These are phyloP conservation scores for Amblyjoppa fuscipennis DNA, from an alignment of 2,888 invertebrate genomes.

Conservation along the genomic window DNA sequence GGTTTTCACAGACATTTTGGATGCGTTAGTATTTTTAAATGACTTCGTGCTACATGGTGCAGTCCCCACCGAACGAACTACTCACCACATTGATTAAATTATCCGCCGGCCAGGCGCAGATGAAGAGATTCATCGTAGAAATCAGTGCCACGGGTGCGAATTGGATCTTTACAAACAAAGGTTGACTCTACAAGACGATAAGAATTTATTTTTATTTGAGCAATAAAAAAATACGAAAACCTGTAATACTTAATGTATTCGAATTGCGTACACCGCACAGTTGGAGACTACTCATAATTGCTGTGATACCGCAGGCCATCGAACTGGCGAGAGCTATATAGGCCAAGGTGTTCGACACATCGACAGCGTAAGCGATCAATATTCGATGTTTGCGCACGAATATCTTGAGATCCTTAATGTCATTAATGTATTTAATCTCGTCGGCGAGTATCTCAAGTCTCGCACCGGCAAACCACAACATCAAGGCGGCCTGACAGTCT, in stretches of 20 bases:
- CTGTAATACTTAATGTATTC: too few species aligned
- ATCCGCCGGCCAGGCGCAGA: conserved; percentile 65
- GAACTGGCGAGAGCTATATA: conserved; percentile 54
- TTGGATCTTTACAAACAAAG: conserved; percentile 49
- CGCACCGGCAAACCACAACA: conserved; percentile 71
- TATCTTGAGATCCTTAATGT: not conserved
- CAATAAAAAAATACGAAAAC: too few species aligned
- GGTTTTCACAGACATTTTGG: too few species aligned
- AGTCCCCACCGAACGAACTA: not conserved
- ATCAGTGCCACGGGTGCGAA: conserved; percentile 46
- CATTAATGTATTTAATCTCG: conserved; percentile 18
- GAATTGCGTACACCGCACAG: conserved; percentile 60
- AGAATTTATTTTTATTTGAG: too few species aligned
- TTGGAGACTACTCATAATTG: conserved; percentile 69
- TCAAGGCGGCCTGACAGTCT: conserved; percentile 69
- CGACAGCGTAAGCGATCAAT: conserved; percentile 53
- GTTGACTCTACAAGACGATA: conserved; percentile 39
- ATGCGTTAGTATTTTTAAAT: too few species aligned
- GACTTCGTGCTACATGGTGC: too few species aligned
- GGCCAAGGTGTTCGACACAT: conserved; percentile 59
- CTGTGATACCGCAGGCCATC: conserved; percentile 44
- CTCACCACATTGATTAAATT: conserved; percentile 65
- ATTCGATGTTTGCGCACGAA: conserved; percentile 52
- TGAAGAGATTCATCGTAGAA: conserved; percentile 48
- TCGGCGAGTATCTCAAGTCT: conserved; percentile 69